Evolutionary conservation across 2,797 vertebrate species (phyloP).

Genomic region (Margarornis squamiger): DNA sequence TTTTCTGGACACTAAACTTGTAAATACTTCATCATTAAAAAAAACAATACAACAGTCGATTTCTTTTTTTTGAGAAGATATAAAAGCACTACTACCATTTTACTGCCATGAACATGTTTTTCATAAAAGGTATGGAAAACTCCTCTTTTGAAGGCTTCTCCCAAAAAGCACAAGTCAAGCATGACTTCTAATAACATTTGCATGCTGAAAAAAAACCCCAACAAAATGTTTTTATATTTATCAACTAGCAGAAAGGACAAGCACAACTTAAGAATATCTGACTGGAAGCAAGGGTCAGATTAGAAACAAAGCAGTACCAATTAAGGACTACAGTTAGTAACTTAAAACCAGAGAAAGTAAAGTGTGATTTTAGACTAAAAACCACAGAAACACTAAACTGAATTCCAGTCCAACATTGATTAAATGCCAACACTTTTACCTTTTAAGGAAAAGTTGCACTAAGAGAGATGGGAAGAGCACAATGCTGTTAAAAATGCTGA

Average conservation of each 20-base stretch:
- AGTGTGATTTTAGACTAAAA: neutral
- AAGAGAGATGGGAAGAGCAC: neutral
- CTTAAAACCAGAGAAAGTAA: neutral
- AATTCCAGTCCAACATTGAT: neutral
- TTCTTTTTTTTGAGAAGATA: neutral
- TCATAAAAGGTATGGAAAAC: neutral
- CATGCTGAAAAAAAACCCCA: neutral
- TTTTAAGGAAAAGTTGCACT: neutral
- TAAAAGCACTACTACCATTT: neutral
- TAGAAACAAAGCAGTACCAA: neutral
- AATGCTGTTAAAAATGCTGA: neutral
- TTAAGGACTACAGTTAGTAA: neutral
- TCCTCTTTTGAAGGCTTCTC: neutral
- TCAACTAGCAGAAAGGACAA: neutral
- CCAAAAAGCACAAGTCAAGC: neutral
- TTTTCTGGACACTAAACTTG: constrained; percentile 19
- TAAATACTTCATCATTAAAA: constrained; percentile 10
- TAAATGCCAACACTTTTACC: neutral
- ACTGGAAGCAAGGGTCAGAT: neutral
- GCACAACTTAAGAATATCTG: neutral
- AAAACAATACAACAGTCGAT: neutral
- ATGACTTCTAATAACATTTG: neutral
- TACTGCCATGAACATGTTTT: neutral
- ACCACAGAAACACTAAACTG: neutral
- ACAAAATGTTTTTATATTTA: neutral